Conservation (phyloP, 2,113 vertebrate genomes). For the Anolis carolinensis region DNA sequence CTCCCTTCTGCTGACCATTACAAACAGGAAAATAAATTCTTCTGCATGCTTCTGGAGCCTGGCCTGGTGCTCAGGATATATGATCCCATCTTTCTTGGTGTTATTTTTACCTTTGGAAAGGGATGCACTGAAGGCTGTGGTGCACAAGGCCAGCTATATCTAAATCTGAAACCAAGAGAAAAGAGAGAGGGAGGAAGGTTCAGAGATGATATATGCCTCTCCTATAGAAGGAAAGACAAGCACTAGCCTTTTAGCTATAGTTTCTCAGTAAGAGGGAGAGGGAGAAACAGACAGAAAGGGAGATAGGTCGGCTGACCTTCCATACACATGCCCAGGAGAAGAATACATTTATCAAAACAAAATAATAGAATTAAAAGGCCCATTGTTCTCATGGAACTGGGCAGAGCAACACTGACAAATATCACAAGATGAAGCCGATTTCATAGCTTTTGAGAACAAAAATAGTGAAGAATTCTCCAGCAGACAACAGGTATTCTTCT, state of each 20-base stretch:
- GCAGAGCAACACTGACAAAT: not conserved
- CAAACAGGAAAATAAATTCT: constrained; percentile 55
- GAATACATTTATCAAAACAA: not conserved
- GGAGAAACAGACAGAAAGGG: not conserved
- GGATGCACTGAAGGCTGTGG: not conserved
- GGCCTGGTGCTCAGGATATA: constrained; percentile 14
- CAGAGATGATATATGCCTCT: no score
- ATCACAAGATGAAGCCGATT: not conserved
- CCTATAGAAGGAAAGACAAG: no score
- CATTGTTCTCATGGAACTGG: not conserved
- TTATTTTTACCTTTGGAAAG: constrained; percentile 5
- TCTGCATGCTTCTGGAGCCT: constrained; percentile 1
- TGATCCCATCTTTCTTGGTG: not conserved
- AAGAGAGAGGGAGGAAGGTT: no score
- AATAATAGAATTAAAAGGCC: not conserved
- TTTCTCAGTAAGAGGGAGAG: not conserved
- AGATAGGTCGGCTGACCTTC: not conserved
- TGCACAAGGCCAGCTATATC: not conserved
- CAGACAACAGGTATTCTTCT: no score
- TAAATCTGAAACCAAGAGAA: not conserved
- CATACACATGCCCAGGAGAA: no score
- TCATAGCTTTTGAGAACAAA: no score
- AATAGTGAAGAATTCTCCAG: no score
- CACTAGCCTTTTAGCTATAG: not conserved
- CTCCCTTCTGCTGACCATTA: constrained; percentile 25